A percentile compares a stretch with the other conserved stretches of the same genome.
Evolutionary conservation across 2,888 invertebrate species (phyloP).

Genomic region (Leptinotarsa juncta): DNA sequence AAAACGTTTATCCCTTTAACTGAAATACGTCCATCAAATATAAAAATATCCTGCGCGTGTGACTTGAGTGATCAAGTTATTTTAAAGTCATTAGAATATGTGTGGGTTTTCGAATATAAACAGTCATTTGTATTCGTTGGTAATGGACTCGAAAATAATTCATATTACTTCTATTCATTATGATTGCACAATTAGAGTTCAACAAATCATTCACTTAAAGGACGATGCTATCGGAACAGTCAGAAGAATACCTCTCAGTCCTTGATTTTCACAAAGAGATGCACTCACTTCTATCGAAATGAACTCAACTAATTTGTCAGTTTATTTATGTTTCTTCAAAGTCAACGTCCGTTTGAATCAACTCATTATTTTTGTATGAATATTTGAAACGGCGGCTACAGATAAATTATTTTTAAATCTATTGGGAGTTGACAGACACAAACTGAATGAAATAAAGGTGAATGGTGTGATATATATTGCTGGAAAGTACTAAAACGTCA

Average conservation of each 20-base stretch:
- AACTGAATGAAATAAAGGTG: too few relatives aligned
- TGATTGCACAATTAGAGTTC: constrained; percentile 5
- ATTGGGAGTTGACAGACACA: not conserved
- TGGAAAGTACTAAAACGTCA: too few relatives aligned
- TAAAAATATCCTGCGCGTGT: not conserved
- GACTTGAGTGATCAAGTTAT: not conserved
- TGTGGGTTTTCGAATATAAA: not conserved
- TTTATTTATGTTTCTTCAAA: not conserved
- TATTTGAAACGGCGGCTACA: not conserved
- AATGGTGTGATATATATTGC: too few relatives aligned
- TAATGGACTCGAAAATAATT: constrained; percentile 5
- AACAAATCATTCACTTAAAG: not conserved
- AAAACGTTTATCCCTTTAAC: not conserved
- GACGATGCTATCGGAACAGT: not conserved
- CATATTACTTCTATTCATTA: not conserved
- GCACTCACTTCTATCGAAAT: not conserved
- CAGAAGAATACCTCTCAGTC: not conserved
- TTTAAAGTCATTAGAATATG: not conserved
- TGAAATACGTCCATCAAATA: not conserved
- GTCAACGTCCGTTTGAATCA: not conserved
- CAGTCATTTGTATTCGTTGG: not conserved
- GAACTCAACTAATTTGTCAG: constrained; percentile 1
- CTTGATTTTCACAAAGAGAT: constrained; percentile 3
- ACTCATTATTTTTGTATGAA: constrained; percentile 6
- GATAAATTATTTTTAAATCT: not conserved